These are phyloP conservation scores for Phaonia tiefii DNA, from an alignment of 2,888 invertebrate genomes.

Conservation along the genomic window DNA sequence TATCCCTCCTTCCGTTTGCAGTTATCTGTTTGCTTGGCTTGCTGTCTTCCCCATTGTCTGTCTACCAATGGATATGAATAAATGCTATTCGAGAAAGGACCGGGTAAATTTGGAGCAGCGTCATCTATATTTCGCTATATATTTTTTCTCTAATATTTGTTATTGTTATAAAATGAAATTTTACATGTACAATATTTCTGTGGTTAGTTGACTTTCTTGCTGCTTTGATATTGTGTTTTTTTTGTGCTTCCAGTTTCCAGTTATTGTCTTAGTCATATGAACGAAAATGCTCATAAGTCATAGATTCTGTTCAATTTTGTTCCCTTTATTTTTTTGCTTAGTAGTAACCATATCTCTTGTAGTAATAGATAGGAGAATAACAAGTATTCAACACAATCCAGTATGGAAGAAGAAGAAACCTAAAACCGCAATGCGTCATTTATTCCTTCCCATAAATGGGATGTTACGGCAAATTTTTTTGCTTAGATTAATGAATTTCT, in stretches of 20 bases:
- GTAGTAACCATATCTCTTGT: conserved; percentile 29
- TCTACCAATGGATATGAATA: conserved; percentile 26
- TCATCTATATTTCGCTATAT: conserved; percentile 56
- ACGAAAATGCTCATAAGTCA: conserved; percentile 53
- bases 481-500: conserved; percentile 26
- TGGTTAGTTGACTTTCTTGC: conserved; percentile 44
- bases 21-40: neutral
- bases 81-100: neutral
- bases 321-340: conserved; percentile 12
- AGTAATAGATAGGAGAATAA: conserved; percentile 2
- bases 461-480: conserved; percentile 30
- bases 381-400: neutral
- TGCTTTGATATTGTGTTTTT: conserved; percentile 20
- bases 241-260: neutral
- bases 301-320: conserved; percentile 49
- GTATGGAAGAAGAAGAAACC: conserved; percentile 37
- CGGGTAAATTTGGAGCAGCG: conserved; percentile 10
- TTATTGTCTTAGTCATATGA: conserved; percentile 4
- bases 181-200: conserved; percentile 54
- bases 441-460: conserved; percentile 58
- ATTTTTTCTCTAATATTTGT: conserved; percentile 61
- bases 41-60: conserved; percentile 11
- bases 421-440: conserved; percentile 66
- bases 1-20: neutral
- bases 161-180: conserved; percentile 50